A percentile compares a stretch with the other conserved stretches of the same genome.
phyloP scores from a whole-genome alignment of 2,797 vertebrate genomes.

The Threskiornis aethiopicus region DNA sequence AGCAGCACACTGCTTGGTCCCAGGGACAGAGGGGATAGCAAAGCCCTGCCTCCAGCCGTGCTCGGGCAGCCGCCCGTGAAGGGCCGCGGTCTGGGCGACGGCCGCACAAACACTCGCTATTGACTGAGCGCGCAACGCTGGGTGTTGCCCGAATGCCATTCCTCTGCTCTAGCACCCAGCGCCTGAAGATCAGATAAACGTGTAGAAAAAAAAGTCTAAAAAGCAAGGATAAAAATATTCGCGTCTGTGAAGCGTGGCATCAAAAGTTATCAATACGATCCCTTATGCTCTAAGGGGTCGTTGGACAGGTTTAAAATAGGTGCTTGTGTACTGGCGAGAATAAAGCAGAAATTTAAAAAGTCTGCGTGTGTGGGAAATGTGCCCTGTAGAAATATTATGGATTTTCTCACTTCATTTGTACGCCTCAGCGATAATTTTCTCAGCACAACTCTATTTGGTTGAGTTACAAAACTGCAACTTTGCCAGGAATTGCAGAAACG shows the following conservation, averaged over 20 bases:
- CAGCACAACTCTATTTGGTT: background rate
- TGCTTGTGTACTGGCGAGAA: background rate
- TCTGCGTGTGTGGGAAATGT: background rate
- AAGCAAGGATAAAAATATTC: background rate
- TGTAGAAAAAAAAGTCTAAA: background rate
- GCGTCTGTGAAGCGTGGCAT: rapidly evolving
- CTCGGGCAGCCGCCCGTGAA: rapidly evolving
- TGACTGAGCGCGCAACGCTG: background rate
- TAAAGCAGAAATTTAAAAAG: background rate
- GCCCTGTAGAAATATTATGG: background rate
- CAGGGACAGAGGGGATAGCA: rapidly evolving
- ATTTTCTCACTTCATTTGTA: background rate
- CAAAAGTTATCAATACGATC: rapidly evolving
- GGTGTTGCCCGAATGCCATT: background rate
- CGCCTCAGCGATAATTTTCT: background rate
- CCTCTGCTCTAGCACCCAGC: background rate
- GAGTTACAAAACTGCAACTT: background rate
- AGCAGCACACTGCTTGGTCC: background rate
- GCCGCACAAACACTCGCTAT: background rate
- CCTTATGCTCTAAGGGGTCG: background rate
- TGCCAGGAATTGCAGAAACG: background rate
- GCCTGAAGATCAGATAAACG: background rate
- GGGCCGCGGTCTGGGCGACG: background rate
- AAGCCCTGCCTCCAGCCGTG: background rate
- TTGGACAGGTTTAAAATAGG: background rate